Evolutionary conservation across 2,113 vertebrate genomes (phyloP), one percentile per base, ranked within the genome.

Genomic region (Ancistrus triradiatus): DNA sequence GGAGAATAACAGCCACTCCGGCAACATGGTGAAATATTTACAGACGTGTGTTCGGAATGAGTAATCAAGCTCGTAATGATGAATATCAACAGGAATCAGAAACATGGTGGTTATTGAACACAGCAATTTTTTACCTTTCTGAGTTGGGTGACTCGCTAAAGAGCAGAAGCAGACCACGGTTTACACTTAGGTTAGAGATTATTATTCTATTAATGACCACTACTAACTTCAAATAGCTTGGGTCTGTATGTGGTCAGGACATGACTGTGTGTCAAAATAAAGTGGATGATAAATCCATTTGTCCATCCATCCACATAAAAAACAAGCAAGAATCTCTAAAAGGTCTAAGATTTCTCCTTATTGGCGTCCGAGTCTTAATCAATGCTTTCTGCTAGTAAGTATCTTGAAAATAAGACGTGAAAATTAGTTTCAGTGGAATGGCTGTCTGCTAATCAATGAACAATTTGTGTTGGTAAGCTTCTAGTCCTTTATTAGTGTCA

Each of bases 41-140:
- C 40, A 25, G 9, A 11, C 2, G 33, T 48, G 33, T 48, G 44
- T 42, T 42, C 6, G 18, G 27, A 33, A 47, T 35, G 17, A 24
- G 27, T 28, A 44, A 46, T 49, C 47, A 50, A 31, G 4, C 15
- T 46, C 52, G 31, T 17, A 44, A 63, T 15, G 51, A 25, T 53
- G 4, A 58, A 72, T 66, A 66, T 66, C 46, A 63, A 67, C 64
- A 50, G 37, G 62, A 63, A 67, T 72, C 59, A 67, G 57, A 67
- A 43, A 21, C 63, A 40, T 40, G 33, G 40, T 46, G 70, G 55
- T 72, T 15, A 40, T 67, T 42, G 25, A 40, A 25, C 21, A 57
- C 22, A n/a, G 21, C 6, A 14, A 17, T 35, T 42, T 7, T 57
- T 72, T 25, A 27, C 14, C 42, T 68, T 58, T 52, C 38, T 37